phyloP scores from a whole-genome alignment of 2,113 vertebrate genomes.

The Phodopus roborovskii region DNA sequence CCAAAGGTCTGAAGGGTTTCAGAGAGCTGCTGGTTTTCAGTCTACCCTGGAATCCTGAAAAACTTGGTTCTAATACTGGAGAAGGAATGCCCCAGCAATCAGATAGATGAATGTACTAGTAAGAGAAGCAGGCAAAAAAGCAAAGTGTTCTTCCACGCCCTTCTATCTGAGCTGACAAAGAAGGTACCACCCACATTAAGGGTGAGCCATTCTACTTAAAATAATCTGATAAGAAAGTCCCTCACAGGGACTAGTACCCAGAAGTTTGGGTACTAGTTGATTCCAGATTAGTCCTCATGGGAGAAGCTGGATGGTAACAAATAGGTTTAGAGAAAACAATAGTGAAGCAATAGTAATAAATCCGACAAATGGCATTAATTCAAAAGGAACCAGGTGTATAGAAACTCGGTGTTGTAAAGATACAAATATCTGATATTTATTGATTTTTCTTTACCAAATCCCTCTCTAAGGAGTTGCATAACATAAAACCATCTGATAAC shows the following conservation, averaged over 20 bases:
- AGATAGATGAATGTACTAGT: neutral
- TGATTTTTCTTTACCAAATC: neutral
- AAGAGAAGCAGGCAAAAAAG: neutral
- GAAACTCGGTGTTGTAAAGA: neutral
- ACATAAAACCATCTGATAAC: neutral
- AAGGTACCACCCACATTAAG: neutral
- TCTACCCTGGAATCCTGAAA: neutral
- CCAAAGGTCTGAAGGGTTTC: neutral
- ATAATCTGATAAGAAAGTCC: neutral
- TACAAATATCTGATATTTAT: neutral
- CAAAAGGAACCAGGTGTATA: too few relatives aligned
- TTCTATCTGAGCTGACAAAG: neutral
- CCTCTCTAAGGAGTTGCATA: neutral
- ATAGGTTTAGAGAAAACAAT: too few relatives aligned
- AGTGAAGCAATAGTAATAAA: neutral
- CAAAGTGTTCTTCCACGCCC: neutral
- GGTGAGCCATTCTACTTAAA: neutral
- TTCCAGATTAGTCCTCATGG: neutral
- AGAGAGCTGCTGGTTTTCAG: neutral
- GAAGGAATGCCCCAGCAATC: neutral
- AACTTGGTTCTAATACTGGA: neutral
- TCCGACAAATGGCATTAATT: neutral
- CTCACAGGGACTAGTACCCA: neutral
- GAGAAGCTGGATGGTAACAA: neutral
- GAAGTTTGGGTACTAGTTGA: neutral